phyloP scores from a whole-genome alignment of 2,797 vertebrate genomes.

The Serranus cabrilla region DNA sequence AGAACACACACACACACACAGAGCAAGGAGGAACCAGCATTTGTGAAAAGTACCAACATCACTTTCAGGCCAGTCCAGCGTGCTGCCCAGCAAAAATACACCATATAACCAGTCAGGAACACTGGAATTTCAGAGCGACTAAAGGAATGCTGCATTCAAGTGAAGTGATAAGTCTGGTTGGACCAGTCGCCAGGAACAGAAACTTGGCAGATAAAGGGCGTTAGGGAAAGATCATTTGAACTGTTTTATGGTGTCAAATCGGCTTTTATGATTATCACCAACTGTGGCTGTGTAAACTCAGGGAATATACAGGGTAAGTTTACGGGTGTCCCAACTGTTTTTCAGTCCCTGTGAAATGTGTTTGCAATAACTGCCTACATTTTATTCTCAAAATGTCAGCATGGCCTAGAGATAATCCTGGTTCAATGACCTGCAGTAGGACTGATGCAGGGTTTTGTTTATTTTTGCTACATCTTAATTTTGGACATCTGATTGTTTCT shows the following conservation, averaged over 20 bases:
- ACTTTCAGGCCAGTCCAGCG: slow-evolving; percentile 58
- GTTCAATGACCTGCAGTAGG: neutral
- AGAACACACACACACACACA: slow-evolving; percentile 4
- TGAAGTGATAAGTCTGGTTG: neutral
- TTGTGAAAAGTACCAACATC: slow-evolving; percentile 50
- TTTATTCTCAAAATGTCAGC: neutral
- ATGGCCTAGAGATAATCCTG: neutral
- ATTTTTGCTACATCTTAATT: neutral
- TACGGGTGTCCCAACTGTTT: slow-evolving; percentile 1
- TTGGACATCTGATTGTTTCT: neutral
- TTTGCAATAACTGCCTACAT: neutral
- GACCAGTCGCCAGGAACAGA: neutral
- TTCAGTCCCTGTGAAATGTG: neutral
- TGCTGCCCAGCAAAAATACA: slow-evolving; percentile 68
- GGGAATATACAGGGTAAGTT: slow-evolving; percentile 46
- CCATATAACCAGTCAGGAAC: slow-evolving; percentile 21
- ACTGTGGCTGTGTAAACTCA: neutral
- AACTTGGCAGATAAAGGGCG: neutral
- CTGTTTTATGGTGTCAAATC: neutral
- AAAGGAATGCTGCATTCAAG: neutral
- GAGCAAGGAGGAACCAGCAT: slow-evolving; percentile 34
- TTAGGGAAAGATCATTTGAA: slow-evolving; percentile 5
- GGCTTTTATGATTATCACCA: neutral
- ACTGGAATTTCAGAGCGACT: slow-evolving; percentile 50
- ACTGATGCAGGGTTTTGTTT: neutral